phyloP scores from a whole-genome alignment of 2,888 invertebrate species.

The Rugalucina vietnamica region DNA sequence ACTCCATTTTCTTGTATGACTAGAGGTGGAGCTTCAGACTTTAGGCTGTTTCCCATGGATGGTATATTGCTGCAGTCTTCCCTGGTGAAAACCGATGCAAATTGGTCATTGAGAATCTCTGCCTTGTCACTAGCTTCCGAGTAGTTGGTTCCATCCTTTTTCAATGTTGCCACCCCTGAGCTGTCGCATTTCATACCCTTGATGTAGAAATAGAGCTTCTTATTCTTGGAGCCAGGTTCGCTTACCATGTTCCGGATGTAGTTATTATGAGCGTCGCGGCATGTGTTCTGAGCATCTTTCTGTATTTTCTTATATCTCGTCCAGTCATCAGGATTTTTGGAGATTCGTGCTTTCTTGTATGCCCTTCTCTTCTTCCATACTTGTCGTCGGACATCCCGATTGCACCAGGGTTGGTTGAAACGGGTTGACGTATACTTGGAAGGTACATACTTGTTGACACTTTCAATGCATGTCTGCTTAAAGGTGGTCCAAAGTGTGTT shows the following conservation, averaged over 20 bases:
- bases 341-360: neutral
- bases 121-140: neutral
- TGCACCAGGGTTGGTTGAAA: neutral
- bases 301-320: neutral
- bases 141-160: neutral
- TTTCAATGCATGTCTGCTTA: neutral
- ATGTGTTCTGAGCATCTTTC: constrained; percentile 5
- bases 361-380: neutral
- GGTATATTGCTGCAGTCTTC: neutral
- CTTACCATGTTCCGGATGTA: neutral
- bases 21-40: neutral
- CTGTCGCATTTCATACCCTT: neutral
- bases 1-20: neutral
- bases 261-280: neutral
- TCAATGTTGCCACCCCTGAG: neutral
- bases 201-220: constrained; percentile 6
- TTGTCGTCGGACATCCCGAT: neutral
- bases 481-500: constrained; percentile 31
- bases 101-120: neutral
- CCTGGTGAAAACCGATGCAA: neutral
- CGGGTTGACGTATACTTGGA: constrained; percentile 13
- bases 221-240: neutral
- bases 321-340: neutral
- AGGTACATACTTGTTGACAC: constrained; percentile 24
- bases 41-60: neutral